Base-by-base conservation (phyloP, 2,888 invertebrate species). In the Prosopocoilus inquinatus region DNA sequence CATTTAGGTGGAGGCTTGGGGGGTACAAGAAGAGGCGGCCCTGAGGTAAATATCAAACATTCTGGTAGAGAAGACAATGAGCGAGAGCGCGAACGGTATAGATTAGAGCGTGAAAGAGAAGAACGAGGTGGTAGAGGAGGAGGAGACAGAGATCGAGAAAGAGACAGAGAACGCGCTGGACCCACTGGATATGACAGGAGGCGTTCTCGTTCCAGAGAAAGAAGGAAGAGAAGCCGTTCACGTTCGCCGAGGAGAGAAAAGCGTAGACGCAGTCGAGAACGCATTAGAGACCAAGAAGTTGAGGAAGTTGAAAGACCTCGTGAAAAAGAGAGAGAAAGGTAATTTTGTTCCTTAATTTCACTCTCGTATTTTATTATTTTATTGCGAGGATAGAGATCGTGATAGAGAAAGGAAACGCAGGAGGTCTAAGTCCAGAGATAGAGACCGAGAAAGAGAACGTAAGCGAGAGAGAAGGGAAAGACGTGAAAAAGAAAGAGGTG, bases 1-100 rank as follows among this genome's bases (percentile, higher is more conserved):
- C 70, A 3, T n/a, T n/a, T 70, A 92, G 94, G 97, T 71, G 98
- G 98, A 33, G 98, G 99, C 2, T 83, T 98, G 54, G 98, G 98
- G 49, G 96, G 96, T 51, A 98, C 97, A 0, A 83, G 97, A 48
- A 88, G 96, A 67, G 96, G 96, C 49, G 96, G 96, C 20, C 92
- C 96, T 1, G 96, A 97, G 71, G 96, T 96, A 50, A 97, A 97
- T 81, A 92, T 96, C 69, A 94, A 96, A 77, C 96, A 96, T 79
- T 96, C 96, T 13, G 96, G 96, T 34, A 84, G 96, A 13, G 96
- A 96, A 78, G 96, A 96, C 79, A 91, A 91, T 75, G 92, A 93
- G 75, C 80, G 92, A 5, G 93, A 93, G 78, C 79, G 92, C 9
- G 92, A 93, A 78, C 80, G 92, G n/a, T 92, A 93, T 78, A 83